Evolutionary conservation across 2,888 invertebrate genomes (phyloP).

Genomic region (Diaphora mendica): DNA sequence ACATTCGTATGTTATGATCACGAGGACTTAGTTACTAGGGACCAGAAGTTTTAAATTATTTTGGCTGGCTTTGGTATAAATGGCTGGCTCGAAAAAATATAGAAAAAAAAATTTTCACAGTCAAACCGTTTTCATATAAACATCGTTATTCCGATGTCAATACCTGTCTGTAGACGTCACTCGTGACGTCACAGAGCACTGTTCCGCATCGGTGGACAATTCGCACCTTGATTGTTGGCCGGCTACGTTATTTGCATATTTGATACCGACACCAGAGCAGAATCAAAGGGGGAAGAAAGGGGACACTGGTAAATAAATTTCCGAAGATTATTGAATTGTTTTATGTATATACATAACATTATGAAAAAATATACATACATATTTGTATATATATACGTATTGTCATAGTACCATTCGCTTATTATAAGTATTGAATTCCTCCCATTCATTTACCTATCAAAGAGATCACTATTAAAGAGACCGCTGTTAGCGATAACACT

Average conservation of each 20-base stretch:
- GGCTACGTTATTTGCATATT: conserved; percentile 17
- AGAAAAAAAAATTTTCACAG: too few relatives aligned
- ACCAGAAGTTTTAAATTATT: too few relatives aligned
- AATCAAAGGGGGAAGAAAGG: not conserved
- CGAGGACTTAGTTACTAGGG: too few relatives aligned
- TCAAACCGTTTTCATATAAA: conserved; percentile 4
- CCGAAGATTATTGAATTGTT: not conserved
- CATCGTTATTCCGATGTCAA: conserved; percentile 16
- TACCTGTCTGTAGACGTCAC: conserved; percentile 22
- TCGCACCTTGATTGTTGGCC: conserved; percentile 43
- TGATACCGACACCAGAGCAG: not conserved
- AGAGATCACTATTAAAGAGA: too few relatives aligned
- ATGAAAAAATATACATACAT: not conserved
- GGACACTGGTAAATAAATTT: not conserved
- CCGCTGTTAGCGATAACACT: too few relatives aligned
- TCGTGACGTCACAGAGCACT: conserved; percentile 31
- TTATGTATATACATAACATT: not conserved
- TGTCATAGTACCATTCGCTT: not conserved
- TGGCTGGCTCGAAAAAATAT: too few relatives aligned
- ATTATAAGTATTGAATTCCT: too few relatives aligned
- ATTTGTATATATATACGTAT: not conserved
- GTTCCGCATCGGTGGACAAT: conserved; percentile 31
- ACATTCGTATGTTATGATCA: not conserved
- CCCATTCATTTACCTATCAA: too few relatives aligned
- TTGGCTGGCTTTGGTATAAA: too few relatives aligned